Base-by-base conservation (phyloP, 37 sponge, comb jelly and placozoan species). In the Lycopodina hypogea region DNA sequence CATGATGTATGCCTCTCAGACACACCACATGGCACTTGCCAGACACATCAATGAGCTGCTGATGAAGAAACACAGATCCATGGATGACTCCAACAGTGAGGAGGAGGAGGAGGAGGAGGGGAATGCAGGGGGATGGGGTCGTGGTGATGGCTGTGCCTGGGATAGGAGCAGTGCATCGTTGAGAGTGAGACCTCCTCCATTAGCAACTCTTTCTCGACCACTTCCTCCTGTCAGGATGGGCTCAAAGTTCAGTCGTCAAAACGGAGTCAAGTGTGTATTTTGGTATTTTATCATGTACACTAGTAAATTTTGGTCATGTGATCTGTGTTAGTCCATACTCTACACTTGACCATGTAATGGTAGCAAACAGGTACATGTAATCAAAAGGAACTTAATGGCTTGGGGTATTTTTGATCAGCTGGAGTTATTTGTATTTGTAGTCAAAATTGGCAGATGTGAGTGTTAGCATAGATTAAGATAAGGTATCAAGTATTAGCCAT, bases 1-100 rank as follows among this genome's bases (percentile, higher is more conserved):
- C 1, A 67, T 92, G 72, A 84, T 81, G 7, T 92, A 92, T 77
- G 83, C 89, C 65, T 78, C 83, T 35, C 50, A 72, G 42, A 84
- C 78, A 24, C 72, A 83, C 18, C 81, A 79, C 17, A 33, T 72
- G 26, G 77, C 60, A 11, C 66, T 92, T 21, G 82, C 88, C 33
- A 26, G 86, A 2, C 73, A 80, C 3, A 88, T 92, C 73, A 84
- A 67, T 42, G 83, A 80, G 41, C 67, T 92, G n/a, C 81, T 84
- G 12, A 77, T 80, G 71, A 63, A 70, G 64, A 89, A 59, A 53
- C 33, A 61, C 0, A 11, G 61, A 38, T 41, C 48, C 19, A 61
- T 17, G 1, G 18, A 1, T 4, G 74, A 78, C 34, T 23, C 26
- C 28, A 56, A 78, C 33, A 29, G 29, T 37, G 57, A 35, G 7